Conservation (phyloP, 1,140 invertebrate genomes). For the Drosophila bipectinata region DNA sequence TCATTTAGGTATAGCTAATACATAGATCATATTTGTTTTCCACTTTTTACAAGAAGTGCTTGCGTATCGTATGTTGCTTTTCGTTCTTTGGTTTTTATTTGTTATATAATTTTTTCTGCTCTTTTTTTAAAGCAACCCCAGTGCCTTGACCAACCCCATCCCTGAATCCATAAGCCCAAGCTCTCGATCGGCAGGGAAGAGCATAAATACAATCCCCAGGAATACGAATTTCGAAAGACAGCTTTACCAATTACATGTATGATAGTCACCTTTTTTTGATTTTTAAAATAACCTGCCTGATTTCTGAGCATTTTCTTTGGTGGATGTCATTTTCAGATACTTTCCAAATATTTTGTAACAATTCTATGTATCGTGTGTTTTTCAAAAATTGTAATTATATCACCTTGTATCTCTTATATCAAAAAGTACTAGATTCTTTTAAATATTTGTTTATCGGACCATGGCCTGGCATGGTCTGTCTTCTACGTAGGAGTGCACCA, state of each 20-base stretch:
- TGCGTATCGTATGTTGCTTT: constrained; percentile 48
- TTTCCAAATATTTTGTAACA: constrained; percentile 23
- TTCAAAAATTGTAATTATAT: constrained; percentile 50
- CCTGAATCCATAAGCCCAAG: background rate
- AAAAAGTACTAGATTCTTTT: constrained; percentile 47
- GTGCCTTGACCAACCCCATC: constrained; percentile 36
- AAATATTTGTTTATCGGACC: constrained; percentile 11
- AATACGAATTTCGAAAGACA: background rate
- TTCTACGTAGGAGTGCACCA: constrained; percentile 37
- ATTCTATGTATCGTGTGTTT: constrained; percentile 39
- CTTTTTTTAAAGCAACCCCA: constrained; percentile 28
- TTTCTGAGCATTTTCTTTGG: background rate
- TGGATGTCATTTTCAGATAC: constrained; percentile 4
- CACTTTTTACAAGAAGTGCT: constrained; percentile 76
- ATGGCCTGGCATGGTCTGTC: constrained; percentile 22
- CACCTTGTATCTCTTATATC: constrained; percentile 55
- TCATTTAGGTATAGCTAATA: constrained; percentile 76
- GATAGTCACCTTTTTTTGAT: constrained; percentile 5
- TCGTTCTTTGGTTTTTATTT: constrained; percentile 25
- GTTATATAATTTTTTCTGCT: constrained; percentile 30
- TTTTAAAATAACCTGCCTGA: background rate
- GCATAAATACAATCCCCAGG: background rate
- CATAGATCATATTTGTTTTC: constrained; percentile 62
- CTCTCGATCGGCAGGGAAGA: constrained; percentile 3
- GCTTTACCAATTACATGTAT: background rate